Percentiles rank a stretch among this genome's conserved stretches.
These are phyloP conservation scores for Tangara arthus DNA, from an alignment of 2,797 vertebrate genomes.

Conservation along the genomic window DNA sequence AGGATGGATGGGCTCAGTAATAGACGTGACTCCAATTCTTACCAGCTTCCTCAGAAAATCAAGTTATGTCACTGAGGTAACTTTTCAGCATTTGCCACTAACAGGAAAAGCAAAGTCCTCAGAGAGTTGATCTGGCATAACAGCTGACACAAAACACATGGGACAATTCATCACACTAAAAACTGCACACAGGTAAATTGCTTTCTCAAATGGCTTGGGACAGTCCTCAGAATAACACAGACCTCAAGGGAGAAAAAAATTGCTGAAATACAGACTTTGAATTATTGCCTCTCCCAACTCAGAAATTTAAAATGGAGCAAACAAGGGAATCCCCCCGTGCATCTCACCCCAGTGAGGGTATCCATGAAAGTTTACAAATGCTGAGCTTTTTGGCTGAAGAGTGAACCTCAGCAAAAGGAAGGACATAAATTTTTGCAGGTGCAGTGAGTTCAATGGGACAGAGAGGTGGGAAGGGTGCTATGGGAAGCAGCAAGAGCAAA, in stretches of 20 bases:
- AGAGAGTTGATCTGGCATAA: background rate
- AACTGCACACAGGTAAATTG: background rate
- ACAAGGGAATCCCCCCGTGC: background rate
- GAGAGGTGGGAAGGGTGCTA: background rate
- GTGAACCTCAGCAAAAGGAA: background rate
- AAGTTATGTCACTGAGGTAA: slow-evolving; percentile 13
- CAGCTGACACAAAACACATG: background rate
- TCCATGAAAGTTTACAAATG: background rate
- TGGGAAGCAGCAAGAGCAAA: background rate
- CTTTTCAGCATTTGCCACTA: slow-evolving; percentile 15
- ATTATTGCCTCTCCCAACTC: background rate
- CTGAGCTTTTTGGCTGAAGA: background rate
- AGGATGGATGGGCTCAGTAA: background rate
- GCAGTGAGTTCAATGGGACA: background rate
- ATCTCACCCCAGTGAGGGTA: background rate
- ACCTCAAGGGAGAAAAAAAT: background rate
- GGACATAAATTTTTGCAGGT: background rate
- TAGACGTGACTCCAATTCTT: background rate
- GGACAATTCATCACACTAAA: background rate
- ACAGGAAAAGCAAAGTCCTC: background rate
- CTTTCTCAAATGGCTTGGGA: background rate
- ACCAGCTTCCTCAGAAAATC: slow-evolving; percentile 43
- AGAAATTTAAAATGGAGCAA: background rate
- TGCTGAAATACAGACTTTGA: background rate
- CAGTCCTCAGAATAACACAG: background rate